phyloP scores from a whole-genome alignment of 1,140 invertebrate genomes.

The Heliconius eleuchia region DNA sequence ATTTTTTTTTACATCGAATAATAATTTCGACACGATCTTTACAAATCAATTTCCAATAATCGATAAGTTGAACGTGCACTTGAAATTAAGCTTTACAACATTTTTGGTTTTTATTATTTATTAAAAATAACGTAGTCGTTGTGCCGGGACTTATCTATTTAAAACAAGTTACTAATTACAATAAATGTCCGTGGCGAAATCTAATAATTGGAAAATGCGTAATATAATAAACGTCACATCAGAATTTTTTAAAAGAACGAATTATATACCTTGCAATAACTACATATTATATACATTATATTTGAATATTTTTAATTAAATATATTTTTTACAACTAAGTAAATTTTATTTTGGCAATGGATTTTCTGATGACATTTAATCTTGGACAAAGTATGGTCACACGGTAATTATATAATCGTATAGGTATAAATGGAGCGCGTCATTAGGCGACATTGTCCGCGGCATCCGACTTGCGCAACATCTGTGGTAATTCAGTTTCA shows the following conservation, averaged over 20 bases:
- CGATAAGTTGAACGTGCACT: neutral
- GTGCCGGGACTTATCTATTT: too few species aligned
- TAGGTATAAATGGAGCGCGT: constrained; percentile 30
- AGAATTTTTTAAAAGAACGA: too few species aligned
- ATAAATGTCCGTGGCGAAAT: neutral
- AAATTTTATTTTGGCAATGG: neutral
- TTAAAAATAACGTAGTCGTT: neutral
- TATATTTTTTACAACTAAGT: neutral
- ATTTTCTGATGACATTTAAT: neutral
- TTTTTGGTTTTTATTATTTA: neutral
- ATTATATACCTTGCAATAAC: too few species aligned
- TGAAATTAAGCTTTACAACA: neutral
- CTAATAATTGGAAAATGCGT: too few species aligned
- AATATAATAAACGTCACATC: too few species aligned
- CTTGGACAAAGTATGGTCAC: neutral
- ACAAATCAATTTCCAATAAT: neutral
- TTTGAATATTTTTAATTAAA: neutral
- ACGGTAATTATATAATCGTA: constrained; percentile 14
- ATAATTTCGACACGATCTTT: constrained; percentile 1
- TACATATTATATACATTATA: too few species aligned
- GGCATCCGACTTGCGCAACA: constrained; percentile 51
- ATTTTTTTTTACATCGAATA: neutral
- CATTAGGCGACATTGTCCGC: constrained; percentile 47
- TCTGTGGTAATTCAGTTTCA: constrained; percentile 46
- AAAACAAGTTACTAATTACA: too few species aligned